These are phyloP conservation scores for Aphidius ervi DNA, from an alignment of 1,140 invertebrate genomes.

Conservation along the genomic window DNA sequence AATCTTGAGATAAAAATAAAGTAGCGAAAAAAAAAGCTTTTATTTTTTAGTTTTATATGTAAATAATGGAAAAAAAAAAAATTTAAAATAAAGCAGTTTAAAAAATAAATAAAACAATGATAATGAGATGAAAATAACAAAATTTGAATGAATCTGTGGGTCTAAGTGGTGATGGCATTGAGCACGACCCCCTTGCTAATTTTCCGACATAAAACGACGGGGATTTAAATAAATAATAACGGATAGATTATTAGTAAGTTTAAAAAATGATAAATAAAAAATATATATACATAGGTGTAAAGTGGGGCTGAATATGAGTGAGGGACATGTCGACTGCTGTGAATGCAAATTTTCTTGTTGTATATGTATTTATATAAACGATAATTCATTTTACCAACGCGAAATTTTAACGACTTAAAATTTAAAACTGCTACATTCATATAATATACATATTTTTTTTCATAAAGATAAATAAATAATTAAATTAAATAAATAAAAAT, in stretches of 20 bases:
- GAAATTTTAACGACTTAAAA: not conserved
- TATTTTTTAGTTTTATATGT: no score
- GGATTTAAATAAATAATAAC: conserved; percentile 15
- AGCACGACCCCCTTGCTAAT: conserved; percentile 14
- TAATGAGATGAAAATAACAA: not conserved
- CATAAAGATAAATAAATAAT: no score
- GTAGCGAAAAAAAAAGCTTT: no score
- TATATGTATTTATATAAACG: conserved; percentile 7
- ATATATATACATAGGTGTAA: conserved; percentile 9
- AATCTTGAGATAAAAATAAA: not conserved
- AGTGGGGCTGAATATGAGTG: conserved; percentile 13
- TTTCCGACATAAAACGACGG: conserved; percentile 19
- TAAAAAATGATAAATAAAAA: not conserved
- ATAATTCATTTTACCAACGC: conserved; percentile 17
- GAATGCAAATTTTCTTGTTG: conserved; percentile 16
- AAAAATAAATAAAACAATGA: not conserved
- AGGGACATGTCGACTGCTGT: conserved; percentile 4
- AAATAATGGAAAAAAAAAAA: no score
- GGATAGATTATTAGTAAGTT: not conserved
- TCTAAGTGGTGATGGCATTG: conserved; percentile 16
- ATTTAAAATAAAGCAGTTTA: not conserved
- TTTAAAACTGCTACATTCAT: not conserved
- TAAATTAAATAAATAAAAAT: no score
- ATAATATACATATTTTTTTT: no score
- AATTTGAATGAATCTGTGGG: conserved; percentile 5